These are phyloP conservation scores for Lycaon pictus DNA, from an alignment of 2,113 vertebrate genomes.

Conservation along the genomic window DNA sequence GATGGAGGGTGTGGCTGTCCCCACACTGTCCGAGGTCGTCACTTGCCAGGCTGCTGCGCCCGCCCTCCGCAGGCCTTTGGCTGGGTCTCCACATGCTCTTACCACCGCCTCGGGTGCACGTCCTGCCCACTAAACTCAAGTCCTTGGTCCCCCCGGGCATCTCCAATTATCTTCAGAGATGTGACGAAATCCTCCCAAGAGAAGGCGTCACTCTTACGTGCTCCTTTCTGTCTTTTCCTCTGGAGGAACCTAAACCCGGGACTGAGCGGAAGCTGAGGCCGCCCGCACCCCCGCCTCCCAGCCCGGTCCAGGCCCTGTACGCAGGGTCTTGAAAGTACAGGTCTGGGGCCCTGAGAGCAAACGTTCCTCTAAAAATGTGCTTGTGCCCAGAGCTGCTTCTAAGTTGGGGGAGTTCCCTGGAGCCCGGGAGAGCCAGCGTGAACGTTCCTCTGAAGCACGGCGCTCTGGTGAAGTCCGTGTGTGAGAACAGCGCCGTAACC, in stretches of 20 bases:
- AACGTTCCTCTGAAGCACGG: constrained; percentile 21
- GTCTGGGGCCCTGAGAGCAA: background rate
- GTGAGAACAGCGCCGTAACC: constrained; percentile 83
- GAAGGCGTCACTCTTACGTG: background rate
- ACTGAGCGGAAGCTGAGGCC: too few relatives aligned
- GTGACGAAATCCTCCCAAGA: constrained; percentile 39
- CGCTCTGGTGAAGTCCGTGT: constrained; percentile 79
- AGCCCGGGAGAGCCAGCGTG: constrained; percentile 42
- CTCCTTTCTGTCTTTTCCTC: background rate
- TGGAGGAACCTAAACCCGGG: background rate
- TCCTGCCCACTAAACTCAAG: background rate
- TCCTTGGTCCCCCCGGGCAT: background rate
- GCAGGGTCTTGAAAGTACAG: background rate
- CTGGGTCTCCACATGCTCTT: background rate
- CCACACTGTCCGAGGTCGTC: background rate
- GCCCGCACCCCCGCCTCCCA: too few relatives aligned
- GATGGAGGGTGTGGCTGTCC: background rate
- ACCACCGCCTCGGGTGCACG: too few relatives aligned
- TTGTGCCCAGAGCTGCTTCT: background rate
- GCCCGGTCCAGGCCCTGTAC: background rate
- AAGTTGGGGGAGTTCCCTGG: constrained; percentile 69
- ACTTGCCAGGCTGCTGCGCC: fast-evolving
- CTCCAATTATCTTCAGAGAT: constrained; percentile 23
- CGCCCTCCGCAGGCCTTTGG: background rate
- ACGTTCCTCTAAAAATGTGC: constrained; percentile 2